These are phyloP conservation scores for Sesamia inferens DNA, from an alignment of 2,888 invertebrate species.

Conservation along the genomic window DNA sequence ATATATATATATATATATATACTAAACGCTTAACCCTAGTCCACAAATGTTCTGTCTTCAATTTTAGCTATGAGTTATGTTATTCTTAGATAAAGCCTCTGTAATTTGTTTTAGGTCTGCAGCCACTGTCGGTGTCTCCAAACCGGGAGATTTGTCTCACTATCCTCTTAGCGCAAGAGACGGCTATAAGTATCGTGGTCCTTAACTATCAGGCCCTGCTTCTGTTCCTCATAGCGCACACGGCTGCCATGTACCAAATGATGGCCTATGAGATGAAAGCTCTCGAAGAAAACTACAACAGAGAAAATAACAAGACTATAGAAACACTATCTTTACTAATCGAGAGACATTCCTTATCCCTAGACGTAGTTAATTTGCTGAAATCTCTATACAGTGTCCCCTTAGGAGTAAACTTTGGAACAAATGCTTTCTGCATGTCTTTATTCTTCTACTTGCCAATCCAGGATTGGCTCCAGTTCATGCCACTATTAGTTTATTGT, in stretches of 20 bases:
- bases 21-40: too few relatives aligned
- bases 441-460: slow-evolving; percentile 79
- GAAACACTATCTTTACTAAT: slow-evolving; percentile 71
- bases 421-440: slow-evolving; percentile 78
- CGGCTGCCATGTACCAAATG: slow-evolving; percentile 78
- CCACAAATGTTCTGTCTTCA: too few relatives aligned
- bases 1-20: too few relatives aligned
- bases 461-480: slow-evolving; percentile 76
- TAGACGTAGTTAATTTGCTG: slow-evolving; percentile 72
- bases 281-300: slow-evolving; percentile 65
- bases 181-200: slow-evolving; percentile 69
- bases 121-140: slow-evolving; percentile 72
- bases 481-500: slow-evolving; percentile 78
- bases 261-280: slow-evolving; percentile 76
- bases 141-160: slow-evolving; percentile 75
- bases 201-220: slow-evolving; percentile 80
- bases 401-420: slow-evolving; percentile 81
- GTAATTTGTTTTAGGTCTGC: slow-evolving; percentile 72
- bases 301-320: slow-evolving; percentile 55
- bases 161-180: slow-evolving; percentile 73
- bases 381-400: slow-evolving; percentile 79
- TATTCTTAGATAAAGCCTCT: background rate
- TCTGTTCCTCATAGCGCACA: slow-evolving; percentile 79
- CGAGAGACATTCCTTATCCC: slow-evolving; percentile 72
- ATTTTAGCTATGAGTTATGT: too few relatives aligned